Conservation (phyloP, 2,888 invertebrate species). For the Mythimna impura region DNA sequence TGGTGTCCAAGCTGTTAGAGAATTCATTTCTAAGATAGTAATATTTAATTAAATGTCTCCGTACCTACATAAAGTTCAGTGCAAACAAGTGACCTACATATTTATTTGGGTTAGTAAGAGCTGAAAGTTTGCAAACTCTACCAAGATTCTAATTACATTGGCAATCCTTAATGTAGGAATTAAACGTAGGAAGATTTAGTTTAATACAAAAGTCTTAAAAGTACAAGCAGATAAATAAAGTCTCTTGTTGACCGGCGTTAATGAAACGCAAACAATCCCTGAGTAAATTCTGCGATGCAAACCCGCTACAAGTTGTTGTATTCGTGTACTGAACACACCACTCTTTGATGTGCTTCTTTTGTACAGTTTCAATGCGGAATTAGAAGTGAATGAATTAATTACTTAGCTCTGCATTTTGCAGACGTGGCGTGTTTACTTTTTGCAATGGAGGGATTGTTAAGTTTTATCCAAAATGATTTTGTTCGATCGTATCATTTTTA, state of each 20-base stretch:
- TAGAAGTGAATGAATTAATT: conserved; percentile 56
- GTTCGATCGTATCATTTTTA: not conserved
- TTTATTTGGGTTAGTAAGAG: conserved; percentile 50
- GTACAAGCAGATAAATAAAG: conserved; percentile 80
- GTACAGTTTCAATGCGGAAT: conserved; percentile 49
- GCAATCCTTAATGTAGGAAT: conserved; percentile 47
- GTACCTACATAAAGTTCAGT: conserved; percentile 37
- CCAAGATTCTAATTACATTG: conserved; percentile 52
- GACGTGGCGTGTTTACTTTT: conserved; percentile 6
- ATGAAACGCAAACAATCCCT: conserved; percentile 85
- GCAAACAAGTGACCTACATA: conserved; percentile 55
- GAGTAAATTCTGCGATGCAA: conserved; percentile 78
- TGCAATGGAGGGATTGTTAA: not conserved
- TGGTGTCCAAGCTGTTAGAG: conserved; percentile 17
- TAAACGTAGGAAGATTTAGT: conserved; percentile 57
- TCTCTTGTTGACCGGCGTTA: conserved; percentile 83
- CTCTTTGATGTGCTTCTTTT: conserved; percentile 60
- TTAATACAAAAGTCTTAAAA: conserved; percentile 70
- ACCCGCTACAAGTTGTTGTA: conserved; percentile 70
- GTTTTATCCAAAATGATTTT: conserved; percentile 21
- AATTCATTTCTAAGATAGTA: conserved; percentile 23
- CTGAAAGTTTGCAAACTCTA: conserved; percentile 44
- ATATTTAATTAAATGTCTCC: conserved; percentile 50
- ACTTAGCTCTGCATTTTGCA: conserved; percentile 40
- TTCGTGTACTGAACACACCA: conserved; percentile 46